Evolutionary conservation across 1,140 invertebrate genomes (phyloP).

Genomic region (Caenorhabditis latens): DNA sequence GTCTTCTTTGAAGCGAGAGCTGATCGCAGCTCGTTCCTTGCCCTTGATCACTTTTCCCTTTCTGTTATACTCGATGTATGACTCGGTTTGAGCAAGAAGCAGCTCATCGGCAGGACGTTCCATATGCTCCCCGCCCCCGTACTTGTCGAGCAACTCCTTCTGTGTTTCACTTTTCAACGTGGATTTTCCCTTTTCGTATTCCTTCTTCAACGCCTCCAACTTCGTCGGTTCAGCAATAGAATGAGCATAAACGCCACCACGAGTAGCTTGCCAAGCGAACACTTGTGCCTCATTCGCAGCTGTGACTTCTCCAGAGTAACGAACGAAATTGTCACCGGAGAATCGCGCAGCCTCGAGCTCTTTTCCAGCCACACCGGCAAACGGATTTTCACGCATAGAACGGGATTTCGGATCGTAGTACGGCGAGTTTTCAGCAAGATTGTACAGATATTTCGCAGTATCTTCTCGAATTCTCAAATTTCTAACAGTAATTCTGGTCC

Average conservation of each 20-base stretch:
- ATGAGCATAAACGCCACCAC: conserved; percentile 89
- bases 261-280: conserved; percentile 97
- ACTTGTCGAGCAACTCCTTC: conserved; percentile 66
- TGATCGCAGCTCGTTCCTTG: conserved; percentile 87
- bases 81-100: conserved; percentile 92
- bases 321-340: conserved; percentile 94
- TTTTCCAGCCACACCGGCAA: conserved; percentile 72
- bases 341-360: conserved; percentile 84
- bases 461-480: conserved; percentile 98
- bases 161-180: conserved; percentile 90
- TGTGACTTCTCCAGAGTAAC: conserved; percentile 92
- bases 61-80: conserved; percentile 94
- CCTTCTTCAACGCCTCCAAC: conserved; percentile 89
- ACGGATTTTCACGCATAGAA: conserved; percentile 98
- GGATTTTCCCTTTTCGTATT: conserved; percentile 90
- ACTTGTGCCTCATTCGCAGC: conserved; percentile 91
- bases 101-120: conserved; percentile 87
- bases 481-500: conserved; percentile 93
- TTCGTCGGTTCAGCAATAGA: conserved; percentile 97
- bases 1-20: conserved; percentile 95
- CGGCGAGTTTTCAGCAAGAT: conserved; percentile 95
- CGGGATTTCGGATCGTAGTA: conserved; percentile 95
- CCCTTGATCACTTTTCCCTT: conserved; percentile 89
- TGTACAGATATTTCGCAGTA: conserved; percentile 95
- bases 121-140: conserved; percentile 82